phyloP scores from a whole-genome alignment of 1,140 invertebrate genomes.

The Drosophila yakuba region DNA sequence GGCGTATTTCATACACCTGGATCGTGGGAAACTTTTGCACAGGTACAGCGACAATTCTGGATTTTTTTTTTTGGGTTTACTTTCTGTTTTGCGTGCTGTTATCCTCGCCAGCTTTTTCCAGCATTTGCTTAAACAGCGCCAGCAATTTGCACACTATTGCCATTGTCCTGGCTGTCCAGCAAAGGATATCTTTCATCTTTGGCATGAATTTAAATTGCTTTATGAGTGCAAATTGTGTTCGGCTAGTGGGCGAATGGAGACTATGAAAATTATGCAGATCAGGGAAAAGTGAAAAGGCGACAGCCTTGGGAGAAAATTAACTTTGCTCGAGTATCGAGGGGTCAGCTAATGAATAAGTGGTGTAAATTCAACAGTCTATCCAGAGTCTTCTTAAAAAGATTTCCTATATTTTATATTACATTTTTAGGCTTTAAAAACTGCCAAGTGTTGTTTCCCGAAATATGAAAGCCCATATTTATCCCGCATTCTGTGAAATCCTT shows the following conservation, averaged over 20 bases:
- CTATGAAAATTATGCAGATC: constrained; percentile 19
- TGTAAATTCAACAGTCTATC: no score
- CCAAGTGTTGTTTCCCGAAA: background rate
- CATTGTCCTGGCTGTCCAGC: constrained; percentile 42
- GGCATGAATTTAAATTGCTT: constrained; percentile 78
- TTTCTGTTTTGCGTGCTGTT: constrained; percentile 29
- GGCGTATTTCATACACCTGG: constrained; percentile 43
- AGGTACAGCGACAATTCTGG: constrained; percentile 54
- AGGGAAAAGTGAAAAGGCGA: background rate
- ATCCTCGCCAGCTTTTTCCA: constrained; percentile 49
- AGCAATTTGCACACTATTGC: constrained; percentile 79
- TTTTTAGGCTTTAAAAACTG: no score
- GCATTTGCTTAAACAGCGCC: constrained; percentile 78
- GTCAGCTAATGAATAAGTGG: background rate
- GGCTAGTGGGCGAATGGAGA: constrained; percentile 9
- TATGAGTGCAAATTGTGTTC: constrained; percentile 50
- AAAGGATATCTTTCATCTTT: constrained; percentile 62
- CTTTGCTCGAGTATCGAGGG: background rate
- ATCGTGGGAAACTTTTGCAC: constrained; percentile 51
- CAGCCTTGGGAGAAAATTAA: constrained; percentile 4
- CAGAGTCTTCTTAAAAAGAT: background rate
- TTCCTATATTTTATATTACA: background rate
- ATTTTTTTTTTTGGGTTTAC: constrained; percentile 20
- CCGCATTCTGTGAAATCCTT: constrained; percentile 2
- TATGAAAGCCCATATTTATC: constrained; percentile 14